Evolutionary conservation across 2,888 invertebrate species (phyloP).

Genomic region (Lamellibrachia satsuma): DNA sequence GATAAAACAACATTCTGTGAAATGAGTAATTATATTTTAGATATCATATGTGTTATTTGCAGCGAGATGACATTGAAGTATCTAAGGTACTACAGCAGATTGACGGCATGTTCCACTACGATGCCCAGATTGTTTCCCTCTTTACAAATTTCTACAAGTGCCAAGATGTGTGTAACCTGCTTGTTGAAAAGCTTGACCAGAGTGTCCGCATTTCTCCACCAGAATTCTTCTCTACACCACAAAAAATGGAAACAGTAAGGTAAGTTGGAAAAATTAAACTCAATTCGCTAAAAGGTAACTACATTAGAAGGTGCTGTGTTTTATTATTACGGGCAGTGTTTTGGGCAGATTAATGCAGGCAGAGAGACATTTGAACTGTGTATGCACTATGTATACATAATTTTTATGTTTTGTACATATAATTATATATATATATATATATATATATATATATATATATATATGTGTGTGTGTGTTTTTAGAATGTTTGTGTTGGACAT

Average conservation of each 20-base stretch:
- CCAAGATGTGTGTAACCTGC: slow-evolving; percentile 54
- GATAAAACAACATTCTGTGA: background rate
- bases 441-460: no score
- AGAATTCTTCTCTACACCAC: slow-evolving; percentile 55
- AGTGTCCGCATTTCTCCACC: slow-evolving; percentile 54
- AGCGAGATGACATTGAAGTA: slow-evolving; percentile 56
- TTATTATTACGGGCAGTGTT: no score
- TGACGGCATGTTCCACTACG: slow-evolving; percentile 51
- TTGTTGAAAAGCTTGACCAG: slow-evolving; percentile 61
- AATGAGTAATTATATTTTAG: background rate
- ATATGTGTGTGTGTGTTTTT: no score
- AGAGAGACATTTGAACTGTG: no score
- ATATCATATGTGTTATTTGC: slow-evolving; percentile 28
- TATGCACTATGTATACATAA: no score
- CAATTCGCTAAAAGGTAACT: no score
- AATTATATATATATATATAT: no score
- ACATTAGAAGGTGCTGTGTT: no score
- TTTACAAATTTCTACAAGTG: slow-evolving; percentile 58
- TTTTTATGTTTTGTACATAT: no score
- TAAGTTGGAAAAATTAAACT: slow-evolving; percentile 31
- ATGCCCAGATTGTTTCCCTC: slow-evolving; percentile 51
- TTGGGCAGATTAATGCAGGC: no score
- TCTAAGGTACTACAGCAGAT: slow-evolving; percentile 51
- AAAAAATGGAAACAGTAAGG: slow-evolving; percentile 56
- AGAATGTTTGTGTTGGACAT: background rate